These are phyloP conservation scores for Mormoops blainvillei DNA, from an alignment of 2,113 vertebrate genomes.

Conservation along the genomic window DNA sequence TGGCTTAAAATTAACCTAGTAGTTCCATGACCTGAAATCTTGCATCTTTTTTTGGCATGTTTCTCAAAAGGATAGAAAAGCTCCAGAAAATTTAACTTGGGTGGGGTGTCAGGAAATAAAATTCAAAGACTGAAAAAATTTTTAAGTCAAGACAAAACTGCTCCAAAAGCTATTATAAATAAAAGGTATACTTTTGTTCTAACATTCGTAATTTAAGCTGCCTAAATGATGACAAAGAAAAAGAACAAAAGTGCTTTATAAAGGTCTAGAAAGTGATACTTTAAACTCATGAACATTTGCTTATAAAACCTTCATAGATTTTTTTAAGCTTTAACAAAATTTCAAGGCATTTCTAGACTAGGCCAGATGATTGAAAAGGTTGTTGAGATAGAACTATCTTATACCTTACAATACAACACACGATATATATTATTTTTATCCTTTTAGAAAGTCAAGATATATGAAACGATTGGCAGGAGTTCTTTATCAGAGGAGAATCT, in stretches of 20 bases:
- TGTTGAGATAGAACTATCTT: not conserved
- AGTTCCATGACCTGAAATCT: not conserved
- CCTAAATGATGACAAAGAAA: not conserved
- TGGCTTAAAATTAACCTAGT: not conserved
- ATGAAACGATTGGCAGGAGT: constrained; percentile 55
- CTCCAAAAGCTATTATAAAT: constrained; percentile 31
- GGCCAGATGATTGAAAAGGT: not conserved
- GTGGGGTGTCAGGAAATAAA: not conserved
- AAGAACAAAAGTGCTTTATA: not conserved
- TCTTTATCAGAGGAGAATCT: constrained; percentile 72
- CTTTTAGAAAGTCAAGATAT: constrained; percentile 33
- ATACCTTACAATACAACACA: not conserved
- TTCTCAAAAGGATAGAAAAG: not conserved
- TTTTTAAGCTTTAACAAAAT: constrained; percentile 35
- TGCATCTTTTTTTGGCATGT: not conserved
- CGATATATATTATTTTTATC: constrained; percentile 13
- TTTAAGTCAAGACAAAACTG: not conserved
- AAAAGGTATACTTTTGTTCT: not conserved
- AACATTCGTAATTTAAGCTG: not conserved
- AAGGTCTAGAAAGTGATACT: not conserved
- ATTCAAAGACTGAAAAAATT: not conserved
- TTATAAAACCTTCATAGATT: not conserved
- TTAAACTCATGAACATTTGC: constrained; percentile 30
- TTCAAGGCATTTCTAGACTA: not conserved
- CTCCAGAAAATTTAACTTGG: not conserved